Evolutionary conservation across 1,140 invertebrate species (phyloP).

Genomic region (Hermetia illucens): DNA sequence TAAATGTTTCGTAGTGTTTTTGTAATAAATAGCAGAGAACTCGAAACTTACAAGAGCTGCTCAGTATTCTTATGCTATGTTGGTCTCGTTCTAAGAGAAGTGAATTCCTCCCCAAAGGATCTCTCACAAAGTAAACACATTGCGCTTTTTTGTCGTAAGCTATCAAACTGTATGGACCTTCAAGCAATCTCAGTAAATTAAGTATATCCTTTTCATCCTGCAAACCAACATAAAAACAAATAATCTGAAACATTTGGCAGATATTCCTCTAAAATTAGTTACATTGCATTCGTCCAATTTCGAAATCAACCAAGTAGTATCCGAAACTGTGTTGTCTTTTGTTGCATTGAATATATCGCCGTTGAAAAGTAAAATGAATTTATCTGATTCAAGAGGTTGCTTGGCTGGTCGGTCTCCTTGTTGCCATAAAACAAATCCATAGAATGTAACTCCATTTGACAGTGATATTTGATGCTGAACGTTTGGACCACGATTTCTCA

Average conservation of each 20-base stretch:
- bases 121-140: slow-evolving; percentile 68
- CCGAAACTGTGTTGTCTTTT: slow-evolving; percentile 8
- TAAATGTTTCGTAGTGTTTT: slow-evolving; percentile 15
- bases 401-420: slow-evolving; percentile 39
- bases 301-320: slow-evolving; percentile 12
- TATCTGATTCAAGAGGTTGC: slow-evolving; percentile 43
- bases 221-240: slow-evolving; percentile 18
- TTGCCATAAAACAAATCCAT: slow-evolving; percentile 50
- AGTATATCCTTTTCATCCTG: slow-evolving; percentile 33
- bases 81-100: slow-evolving; percentile 48
- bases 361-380: slow-evolving; percentile 61
- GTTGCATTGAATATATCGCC: slow-evolving; percentile 55
- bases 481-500: no score
- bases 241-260: slow-evolving; percentile 9
- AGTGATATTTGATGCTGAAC: no score
- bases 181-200: slow-evolving; percentile 36
- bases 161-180: slow-evolving; percentile 75
- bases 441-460: slow-evolving; percentile 32
- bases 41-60: slow-evolving; percentile 35
- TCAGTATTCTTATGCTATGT: slow-evolving; percentile 37
- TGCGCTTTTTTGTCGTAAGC: slow-evolving; percentile 51
- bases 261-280: slow-evolving; percentile 4
- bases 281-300: slow-evolving; percentile 8
- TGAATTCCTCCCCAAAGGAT: slow-evolving; percentile 72
- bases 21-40: slow-evolving; percentile 10